Evolutionary conservation across 2,888 invertebrate genomes (phyloP).

Genomic region (Eristalis arbustorum): DNA sequence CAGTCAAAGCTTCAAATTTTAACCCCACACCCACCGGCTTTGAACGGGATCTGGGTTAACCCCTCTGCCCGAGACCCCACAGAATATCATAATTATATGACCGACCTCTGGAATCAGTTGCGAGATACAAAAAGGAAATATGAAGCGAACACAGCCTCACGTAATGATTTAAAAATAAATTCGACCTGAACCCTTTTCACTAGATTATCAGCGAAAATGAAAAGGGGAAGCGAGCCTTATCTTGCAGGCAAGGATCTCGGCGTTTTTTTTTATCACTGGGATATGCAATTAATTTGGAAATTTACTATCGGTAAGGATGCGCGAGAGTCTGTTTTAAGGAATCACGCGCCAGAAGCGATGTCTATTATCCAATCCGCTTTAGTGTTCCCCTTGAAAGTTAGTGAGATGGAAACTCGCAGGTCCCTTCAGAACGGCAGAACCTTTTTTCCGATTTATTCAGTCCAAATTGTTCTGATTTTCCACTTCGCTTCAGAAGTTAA

Average conservation of each 20-base stretch:
- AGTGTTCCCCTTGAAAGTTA: not conserved
- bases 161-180: constrained; percentile 15
- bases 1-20: constrained; percentile 9
- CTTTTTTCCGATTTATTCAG: not conserved
- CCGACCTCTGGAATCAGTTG: constrained; percentile 1
- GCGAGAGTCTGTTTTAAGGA: not conserved
- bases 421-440: too few species aligned
- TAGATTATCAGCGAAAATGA: not conserved
- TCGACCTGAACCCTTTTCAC: constrained; percentile 16
- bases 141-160: constrained; percentile 2
- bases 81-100: constrained; percentile 41
- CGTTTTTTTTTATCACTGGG: not conserved
- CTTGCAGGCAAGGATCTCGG: constrained; percentile 6
- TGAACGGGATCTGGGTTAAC: constrained; percentile 46
- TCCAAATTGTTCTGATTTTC: too few species aligned
- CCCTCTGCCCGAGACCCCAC: constrained; percentile 1
- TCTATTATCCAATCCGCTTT: not conserved
- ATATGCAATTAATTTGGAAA: constrained; percentile 26
- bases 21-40: constrained; percentile 18
- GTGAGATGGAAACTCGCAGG: not conserved
- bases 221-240: not conserved
- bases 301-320: constrained; percentile 1
- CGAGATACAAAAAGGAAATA: constrained; percentile 27
- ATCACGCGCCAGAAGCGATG: too few species aligned
- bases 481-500: too few species aligned